These are phyloP conservation scores for Quadriops clusia DNA, from an alignment of 2,888 invertebrate genomes.

Conservation along the genomic window DNA sequence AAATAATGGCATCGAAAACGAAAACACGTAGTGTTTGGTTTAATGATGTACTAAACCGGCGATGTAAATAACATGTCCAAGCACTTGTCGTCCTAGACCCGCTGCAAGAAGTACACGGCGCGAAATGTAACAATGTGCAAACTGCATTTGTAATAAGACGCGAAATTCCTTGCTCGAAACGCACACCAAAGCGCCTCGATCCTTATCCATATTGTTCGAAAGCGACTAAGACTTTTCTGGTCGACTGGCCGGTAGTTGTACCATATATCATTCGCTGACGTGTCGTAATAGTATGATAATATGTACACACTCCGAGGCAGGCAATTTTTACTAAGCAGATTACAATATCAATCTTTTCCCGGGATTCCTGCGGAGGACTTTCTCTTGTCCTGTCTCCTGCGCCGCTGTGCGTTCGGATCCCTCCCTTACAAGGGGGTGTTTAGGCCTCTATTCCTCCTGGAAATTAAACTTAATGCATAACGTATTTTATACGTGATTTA, in stretches of 20 bases:
- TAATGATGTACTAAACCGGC: too few relatives aligned
- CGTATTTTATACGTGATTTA: too few relatives aligned
- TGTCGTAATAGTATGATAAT: slow-evolving; percentile 41
- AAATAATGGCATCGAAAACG: too few relatives aligned
- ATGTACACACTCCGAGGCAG: slow-evolving; percentile 37
- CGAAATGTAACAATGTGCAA: too few relatives aligned
- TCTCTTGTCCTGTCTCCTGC: slow-evolving; percentile 19
- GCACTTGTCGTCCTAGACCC: too few relatives aligned
- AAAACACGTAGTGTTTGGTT: too few relatives aligned
- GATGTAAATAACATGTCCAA: too few relatives aligned
- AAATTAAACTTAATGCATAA: slow-evolving; percentile 30
- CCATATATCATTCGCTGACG: slow-evolving; percentile 39
- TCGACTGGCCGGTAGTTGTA: slow-evolving; percentile 32
- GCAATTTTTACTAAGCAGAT: slow-evolving; percentile 40
- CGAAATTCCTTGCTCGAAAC: too few relatives aligned
- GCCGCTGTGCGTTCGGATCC: slow-evolving; percentile 12
- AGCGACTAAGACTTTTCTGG: slow-evolving; percentile 28
- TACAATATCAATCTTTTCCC: slow-evolving; percentile 39
- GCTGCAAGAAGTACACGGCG: too few relatives aligned
- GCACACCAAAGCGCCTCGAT: too few relatives aligned
- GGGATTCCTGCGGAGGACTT: slow-evolving; percentile 26
- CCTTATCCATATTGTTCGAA: too few relatives aligned
- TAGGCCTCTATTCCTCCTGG: slow-evolving; percentile 26
- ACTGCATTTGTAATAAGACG: too few relatives aligned
- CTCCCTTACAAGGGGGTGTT: slow-evolving; percentile 18